Percentiles rank a stretch among this genome's conserved stretches.
Conservation (phyloP, 2,888 invertebrate genomes). For the Eristalinus sepulchralis region DNA sequence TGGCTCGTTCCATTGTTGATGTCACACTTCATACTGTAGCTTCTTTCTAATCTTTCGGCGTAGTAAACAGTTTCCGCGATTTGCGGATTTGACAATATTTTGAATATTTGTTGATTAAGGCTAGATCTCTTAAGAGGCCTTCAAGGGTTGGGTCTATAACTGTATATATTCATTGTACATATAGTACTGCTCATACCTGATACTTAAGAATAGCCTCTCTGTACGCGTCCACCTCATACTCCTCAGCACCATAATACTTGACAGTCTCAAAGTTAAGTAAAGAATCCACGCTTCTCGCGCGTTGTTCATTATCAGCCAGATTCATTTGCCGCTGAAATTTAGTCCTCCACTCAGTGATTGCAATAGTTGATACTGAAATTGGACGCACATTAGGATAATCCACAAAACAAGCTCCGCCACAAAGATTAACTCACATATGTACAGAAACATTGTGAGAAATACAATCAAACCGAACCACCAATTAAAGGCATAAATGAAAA, state of each 20-base stretch:
- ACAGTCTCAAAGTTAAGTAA: slow-evolving; percentile 99
- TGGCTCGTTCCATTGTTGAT: too few species aligned
- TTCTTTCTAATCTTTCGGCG: too few species aligned
- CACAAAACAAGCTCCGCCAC: slow-evolving; percentile 9
- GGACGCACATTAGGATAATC: slow-evolving; percentile 26
- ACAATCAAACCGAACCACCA: slow-evolving; percentile 97
- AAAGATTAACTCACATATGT: slow-evolving; percentile 88
- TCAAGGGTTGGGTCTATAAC: too few species aligned
- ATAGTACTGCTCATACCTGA: too few species aligned
- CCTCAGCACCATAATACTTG: slow-evolving; percentile 97
- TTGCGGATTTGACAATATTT: too few species aligned
- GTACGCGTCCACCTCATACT: slow-evolving; percentile 94
- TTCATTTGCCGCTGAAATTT: slow-evolving; percentile 97
- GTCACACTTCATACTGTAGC: too few species aligned
- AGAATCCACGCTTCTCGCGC: slow-evolving; percentile 96
- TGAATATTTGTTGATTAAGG: too few species aligned
- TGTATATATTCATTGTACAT: too few species aligned
- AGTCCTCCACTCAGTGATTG: slow-evolving; percentile 98
- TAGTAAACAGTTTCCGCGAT: too few species aligned
- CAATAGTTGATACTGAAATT: slow-evolving; percentile 88
- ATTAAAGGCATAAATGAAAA: slow-evolving; percentile 93
- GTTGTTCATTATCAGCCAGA: slow-evolving; percentile 94
- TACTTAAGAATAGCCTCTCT: slow-evolving; percentile 91
- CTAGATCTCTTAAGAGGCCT: too few species aligned
- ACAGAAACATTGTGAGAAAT: slow-evolving; percentile 94